These are phyloP conservation scores for Enteromius treurensis DNA, from an alignment of 2,797 vertebrate species.

Conservation along the genomic window DNA sequence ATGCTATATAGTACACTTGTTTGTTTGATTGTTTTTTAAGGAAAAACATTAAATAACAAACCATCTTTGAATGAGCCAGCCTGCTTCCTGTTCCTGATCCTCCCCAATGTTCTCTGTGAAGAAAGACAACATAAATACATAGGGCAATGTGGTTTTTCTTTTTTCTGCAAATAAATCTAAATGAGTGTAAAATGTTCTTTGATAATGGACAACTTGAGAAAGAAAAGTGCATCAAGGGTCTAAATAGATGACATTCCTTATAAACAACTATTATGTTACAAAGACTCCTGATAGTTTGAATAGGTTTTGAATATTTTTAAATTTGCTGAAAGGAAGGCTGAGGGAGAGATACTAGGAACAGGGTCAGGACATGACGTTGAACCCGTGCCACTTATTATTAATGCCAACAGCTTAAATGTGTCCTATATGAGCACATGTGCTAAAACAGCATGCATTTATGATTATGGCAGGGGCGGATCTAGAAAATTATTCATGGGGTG, in stretches of 20 bases:
- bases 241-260: not conserved
- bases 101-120: constrained; percentile 82
- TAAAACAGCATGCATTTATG: not conserved
- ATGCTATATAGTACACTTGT: not conserved
- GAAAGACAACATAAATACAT: constrained; percentile 51
- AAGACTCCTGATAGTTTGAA: not conserved
- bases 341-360: not conserved
- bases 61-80: constrained; percentile 96
- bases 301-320: not conserved
- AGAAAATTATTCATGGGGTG: no score
- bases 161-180: not conserved
- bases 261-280: not conserved
- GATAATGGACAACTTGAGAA: not conserved
- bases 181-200: not conserved
- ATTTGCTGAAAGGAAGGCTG: not conserved
- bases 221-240: not conserved
- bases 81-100: constrained; percentile 82
- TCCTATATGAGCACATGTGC: not conserved
- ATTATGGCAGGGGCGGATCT: no score
- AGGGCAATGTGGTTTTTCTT: not conserved
- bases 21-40: not conserved
- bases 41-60: constrained; percentile 70
- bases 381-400: not conserved
- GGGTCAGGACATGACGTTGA: not conserved
- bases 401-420: not conserved